Conservation (phyloP, 2,113 vertebrate genomes). For the Chascanopsetta lugubris region DNA sequence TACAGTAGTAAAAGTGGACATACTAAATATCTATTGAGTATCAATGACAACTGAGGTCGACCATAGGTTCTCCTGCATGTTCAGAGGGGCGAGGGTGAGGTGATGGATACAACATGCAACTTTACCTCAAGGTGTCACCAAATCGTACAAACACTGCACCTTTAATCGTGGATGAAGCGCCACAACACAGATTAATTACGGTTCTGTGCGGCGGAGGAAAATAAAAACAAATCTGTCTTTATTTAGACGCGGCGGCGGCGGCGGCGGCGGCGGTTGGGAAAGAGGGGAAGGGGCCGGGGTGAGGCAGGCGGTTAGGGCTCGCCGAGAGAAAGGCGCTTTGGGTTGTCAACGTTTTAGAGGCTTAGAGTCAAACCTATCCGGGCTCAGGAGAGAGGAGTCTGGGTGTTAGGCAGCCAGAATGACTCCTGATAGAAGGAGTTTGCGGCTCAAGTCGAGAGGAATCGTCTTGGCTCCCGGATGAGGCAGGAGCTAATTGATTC, state of each 20-base stretch:
- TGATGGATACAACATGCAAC: too few relatives aligned
- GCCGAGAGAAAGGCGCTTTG: constrained; percentile 83
- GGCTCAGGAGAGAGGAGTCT: constrained; percentile 84
- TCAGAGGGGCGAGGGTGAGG: too few relatives aligned
- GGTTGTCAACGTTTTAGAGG: constrained; percentile 86
- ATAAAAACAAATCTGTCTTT: constrained; percentile 77
- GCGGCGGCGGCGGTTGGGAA: constrained; percentile 64
- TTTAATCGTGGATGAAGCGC: constrained; percentile 77
- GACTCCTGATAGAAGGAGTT: constrained; percentile 87
- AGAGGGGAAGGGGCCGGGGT: constrained; percentile 71
- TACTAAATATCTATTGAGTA: too few relatives aligned
- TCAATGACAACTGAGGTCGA: too few relatives aligned
- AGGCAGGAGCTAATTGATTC: constrained; percentile 85
- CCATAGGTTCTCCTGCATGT: too few relatives aligned
- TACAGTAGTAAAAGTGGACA: too few relatives aligned
- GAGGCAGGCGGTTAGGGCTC: constrained; percentile 77
- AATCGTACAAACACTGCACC: too few relatives aligned
- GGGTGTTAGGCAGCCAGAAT: constrained; percentile 85
- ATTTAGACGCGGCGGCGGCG: constrained; percentile 70
- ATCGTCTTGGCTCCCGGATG: constrained; percentile 83
- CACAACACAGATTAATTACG: constrained; percentile 60
- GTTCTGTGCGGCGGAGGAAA: constrained; percentile 47
- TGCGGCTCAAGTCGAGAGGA: constrained; percentile 84
- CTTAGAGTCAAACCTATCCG: constrained; percentile 87
- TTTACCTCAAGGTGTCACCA: too few relatives aligned